Percentiles rank a stretch among this genome's conserved stretches.
Conservation (phyloP, 2,888 invertebrate species). For the Sisyra nigra region DNA sequence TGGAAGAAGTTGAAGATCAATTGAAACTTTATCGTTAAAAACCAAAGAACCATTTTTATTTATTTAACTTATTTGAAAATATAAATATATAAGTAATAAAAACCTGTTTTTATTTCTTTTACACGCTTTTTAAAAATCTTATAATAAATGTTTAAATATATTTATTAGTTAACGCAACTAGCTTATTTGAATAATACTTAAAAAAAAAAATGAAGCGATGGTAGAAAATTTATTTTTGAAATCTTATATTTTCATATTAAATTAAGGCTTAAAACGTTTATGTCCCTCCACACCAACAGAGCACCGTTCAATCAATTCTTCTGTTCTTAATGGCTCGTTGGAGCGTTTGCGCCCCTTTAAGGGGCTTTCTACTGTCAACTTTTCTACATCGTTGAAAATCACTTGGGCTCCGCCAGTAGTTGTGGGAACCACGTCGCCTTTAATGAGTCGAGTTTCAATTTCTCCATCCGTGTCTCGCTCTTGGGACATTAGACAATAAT, state of each 20-base stretch:
- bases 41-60: not conserved
- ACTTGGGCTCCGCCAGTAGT: conserved; percentile 91
- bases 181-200: no score
- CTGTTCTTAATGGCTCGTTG: not conserved
- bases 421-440: conserved; percentile 82
- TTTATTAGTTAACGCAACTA: no score
- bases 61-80: not conserved
- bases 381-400: conserved; percentile 88
- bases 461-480: conserved; percentile 85
- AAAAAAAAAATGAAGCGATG: no score
- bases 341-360: conserved; percentile 18
- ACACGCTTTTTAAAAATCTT: no score
- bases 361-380: conserved; percentile 67
- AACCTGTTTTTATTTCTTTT: no score
- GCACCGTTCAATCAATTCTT: not conserved
- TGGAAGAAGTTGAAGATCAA: conserved; percentile 16
- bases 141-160: no score
- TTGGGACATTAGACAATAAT: conserved; percentile 87
- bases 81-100: not conserved
- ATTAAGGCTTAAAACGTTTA: conserved; percentile 1
- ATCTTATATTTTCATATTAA: no score
- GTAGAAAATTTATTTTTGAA: no score
- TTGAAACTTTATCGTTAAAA: conserved; percentile 13
- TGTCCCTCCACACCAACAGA: conserved; percentile 5
- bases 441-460: conserved; percentile 56